Conservation (phyloP, 2,888 invertebrate species). For the Idaea aversata region DNA sequence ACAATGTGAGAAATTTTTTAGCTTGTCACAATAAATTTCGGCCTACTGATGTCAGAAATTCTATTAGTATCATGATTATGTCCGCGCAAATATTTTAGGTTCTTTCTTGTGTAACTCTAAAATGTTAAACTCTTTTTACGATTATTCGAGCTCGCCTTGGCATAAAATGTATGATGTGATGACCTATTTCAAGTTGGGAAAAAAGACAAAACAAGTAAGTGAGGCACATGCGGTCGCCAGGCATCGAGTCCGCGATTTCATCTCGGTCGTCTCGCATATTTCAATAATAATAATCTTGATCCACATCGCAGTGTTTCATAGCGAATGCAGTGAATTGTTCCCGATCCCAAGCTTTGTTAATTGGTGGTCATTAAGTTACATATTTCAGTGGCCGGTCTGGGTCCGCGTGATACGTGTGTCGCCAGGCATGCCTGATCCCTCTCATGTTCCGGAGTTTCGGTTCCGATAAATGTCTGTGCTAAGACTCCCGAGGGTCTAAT, state of each 20-base stretch:
- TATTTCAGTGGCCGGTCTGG: conserved; percentile 60
- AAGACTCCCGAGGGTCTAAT: conserved; percentile 32
- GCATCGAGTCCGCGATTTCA: conserved; percentile 7
- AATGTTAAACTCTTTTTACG: conserved; percentile 11
- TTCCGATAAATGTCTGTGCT: conserved; percentile 23
- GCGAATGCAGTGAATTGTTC: conserved; percentile 57
- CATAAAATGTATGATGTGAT: conserved; percentile 21
- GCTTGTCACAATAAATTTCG: conserved; percentile 37
- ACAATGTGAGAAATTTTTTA: conserved; percentile 37
- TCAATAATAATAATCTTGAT: conserved; percentile 30
- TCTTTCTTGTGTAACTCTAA: conserved; percentile 10
- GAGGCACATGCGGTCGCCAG: conserved; percentile 15
- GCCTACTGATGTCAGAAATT: conserved; percentile 23
- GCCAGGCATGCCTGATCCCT: conserved; percentile 48
- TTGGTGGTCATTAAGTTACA: conserved; percentile 74
- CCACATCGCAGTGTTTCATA: conserved; percentile 42
- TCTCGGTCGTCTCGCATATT: conserved; percentile 23
- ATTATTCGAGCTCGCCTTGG: conserved; percentile 21
- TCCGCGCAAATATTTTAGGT: conserved; percentile 11
- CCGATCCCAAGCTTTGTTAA: conserved; percentile 71
- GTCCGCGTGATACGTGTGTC: conserved; percentile 53
- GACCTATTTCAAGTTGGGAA: conserved; percentile 15
- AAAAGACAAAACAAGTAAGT: conserved; percentile 19
- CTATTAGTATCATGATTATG: conserved; percentile 19
- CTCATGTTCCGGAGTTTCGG: conserved; percentile 31